Evolutionary conservation across 2,888 invertebrate genomes (phyloP).

Genomic region (Epinotia demarniana): DNA sequence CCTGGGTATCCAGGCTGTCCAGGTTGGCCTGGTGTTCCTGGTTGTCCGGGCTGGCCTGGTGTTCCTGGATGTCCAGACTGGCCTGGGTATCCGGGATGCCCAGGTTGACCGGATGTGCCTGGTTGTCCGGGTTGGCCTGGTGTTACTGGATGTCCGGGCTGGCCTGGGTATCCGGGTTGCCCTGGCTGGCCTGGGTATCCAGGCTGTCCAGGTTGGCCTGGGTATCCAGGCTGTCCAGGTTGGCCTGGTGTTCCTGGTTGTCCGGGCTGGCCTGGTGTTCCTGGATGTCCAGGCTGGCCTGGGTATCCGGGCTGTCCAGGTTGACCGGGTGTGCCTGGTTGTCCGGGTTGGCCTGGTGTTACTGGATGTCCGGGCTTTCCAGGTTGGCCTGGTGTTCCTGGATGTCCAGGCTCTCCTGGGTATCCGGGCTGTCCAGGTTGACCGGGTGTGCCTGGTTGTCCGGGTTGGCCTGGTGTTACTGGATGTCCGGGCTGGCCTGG

Average conservation of each 20-base stretch:
- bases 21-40: too few species aligned
- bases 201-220: constrained; percentile 72
- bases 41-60: constrained; percentile 37
- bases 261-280: constrained; percentile 45
- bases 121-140: constrained; percentile 50
- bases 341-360: constrained; percentile 12
- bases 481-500: constrained; percentile 51
- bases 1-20: too few species aligned
- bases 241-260: constrained; percentile 48
- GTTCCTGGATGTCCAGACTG: constrained; percentile 16
- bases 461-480: constrained; percentile 52
- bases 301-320: constrained; percentile 24
- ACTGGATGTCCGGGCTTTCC: constrained; percentile 38
- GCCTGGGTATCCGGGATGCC: constrained; percentile 33
- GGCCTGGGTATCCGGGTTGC: constrained; percentile 51
- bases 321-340: constrained; percentile 36
- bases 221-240: constrained; percentile 58
- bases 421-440: constrained; percentile 42
- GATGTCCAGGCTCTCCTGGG: constrained; percentile 49
- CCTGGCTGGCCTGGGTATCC: constrained; percentile 52
- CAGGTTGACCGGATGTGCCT: constrained; percentile 52
- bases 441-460: constrained; percentile 51
- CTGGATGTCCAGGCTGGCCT: constrained; percentile 4
- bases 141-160: constrained; percentile 43
- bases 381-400: constrained; percentile 53